A percentile compares a stretch with the other conserved stretches of the same genome.
Evolutionary conservation across 2,113 vertebrate genomes (phyloP).

Genomic region (Lepisosteus osseus): DNA sequence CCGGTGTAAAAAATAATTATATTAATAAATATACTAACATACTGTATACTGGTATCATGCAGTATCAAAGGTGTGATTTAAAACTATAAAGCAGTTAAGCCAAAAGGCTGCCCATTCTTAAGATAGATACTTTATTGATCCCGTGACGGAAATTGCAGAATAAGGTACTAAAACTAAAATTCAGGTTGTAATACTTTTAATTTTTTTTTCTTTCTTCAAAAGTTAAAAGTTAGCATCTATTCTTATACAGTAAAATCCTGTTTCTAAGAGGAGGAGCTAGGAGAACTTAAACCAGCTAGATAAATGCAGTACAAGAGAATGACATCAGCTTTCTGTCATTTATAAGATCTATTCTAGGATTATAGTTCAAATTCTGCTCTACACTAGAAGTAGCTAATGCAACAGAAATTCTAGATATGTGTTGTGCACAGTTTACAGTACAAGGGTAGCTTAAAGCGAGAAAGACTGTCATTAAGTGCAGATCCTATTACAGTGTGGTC

Average conservation of each 20-base stretch:
- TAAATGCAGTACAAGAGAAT: conserved; percentile 55
- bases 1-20: too few species aligned
- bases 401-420: conserved; percentile 31
- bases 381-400: conserved; percentile 27
- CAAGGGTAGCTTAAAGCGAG: conserved; percentile 32
- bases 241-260: conserved; percentile 13
- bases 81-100: too few species aligned
- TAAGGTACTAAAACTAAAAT: too few species aligned
- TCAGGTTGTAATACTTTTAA: too few species aligned
- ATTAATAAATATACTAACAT: too few species aligned
- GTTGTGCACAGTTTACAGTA: conserved; percentile 26
- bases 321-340: conserved; percentile 64
- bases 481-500: conserved; percentile 42
- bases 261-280: conserved; percentile 7
- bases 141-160: too few species aligned
- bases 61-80: too few species aligned
- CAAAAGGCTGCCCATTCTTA: too few species aligned
- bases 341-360: conserved; percentile 45
- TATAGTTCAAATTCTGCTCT: conserved; percentile 44
- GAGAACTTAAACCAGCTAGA: conserved; percentile 48
- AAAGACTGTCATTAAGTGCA: conserved; percentile 41
- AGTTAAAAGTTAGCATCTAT: conserved; percentile 7
- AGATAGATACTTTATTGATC: too few species aligned
- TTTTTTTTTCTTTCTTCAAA: too few species aligned
- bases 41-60: too few species aligned